Evolutionary conservation across 2,113 vertebrate genomes (phyloP), one percentile per base, ranked within the genome.

Genomic region (Athene noctua): DNA sequence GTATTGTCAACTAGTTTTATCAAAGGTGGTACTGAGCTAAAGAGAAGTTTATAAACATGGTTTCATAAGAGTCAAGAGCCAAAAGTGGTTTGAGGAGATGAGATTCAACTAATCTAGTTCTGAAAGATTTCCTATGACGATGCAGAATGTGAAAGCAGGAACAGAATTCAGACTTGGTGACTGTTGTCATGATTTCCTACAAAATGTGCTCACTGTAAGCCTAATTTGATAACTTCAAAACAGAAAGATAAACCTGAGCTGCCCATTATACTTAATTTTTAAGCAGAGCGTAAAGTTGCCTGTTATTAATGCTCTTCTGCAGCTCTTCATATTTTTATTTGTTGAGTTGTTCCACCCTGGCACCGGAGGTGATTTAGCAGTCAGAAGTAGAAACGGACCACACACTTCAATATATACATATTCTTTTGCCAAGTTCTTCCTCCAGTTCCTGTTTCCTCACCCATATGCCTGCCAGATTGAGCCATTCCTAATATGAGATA

Each of bases 381-480:
- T 40, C 58, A 92, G 80, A 57, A 91, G 47, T 90, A 75, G 87
- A 97, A 97, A 9, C 57, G 90, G 93, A 92, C 92, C 90, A 90
- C 90, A 94, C 78, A 73, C 55, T 92, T 92, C 80, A 55, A 78
- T 44, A 49, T 34, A 79, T 20, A 70, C 42, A 63, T n/a, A 63
- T 10, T 49, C 26, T 59, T 49, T 54, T 73, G 83, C 86, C 83
- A 84, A 96, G 26, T 88, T 92, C 82, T 75, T 92, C 55, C 61
- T 51, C 52, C 62, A 91, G 46, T 90, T 95, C 94, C 86, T 95
- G 66, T 93, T 95, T 91, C 59, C 71, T 85, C 58, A 89, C 73
- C 86, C 94, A 94, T 84, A 66, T 94, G 88, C 62, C 94, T 95
- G 86, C 80, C 95, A 97, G 91, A 88, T 44, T 93, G 51, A 94